phyloP scores from a whole-genome alignment of 2,888 invertebrate species.

The Lithophane ornitopus region DNA sequence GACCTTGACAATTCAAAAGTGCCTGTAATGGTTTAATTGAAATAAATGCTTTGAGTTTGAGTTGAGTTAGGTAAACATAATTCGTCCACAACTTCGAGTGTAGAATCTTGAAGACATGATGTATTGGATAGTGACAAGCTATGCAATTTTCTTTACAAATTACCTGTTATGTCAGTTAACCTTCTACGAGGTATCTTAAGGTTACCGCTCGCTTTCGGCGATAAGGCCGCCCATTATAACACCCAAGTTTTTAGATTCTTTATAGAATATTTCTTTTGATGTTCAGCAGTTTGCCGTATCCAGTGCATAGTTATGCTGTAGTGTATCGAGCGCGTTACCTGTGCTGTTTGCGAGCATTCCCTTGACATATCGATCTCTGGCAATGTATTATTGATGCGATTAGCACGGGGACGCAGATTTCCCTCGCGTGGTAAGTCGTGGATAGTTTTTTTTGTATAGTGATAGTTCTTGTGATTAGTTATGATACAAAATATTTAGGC shows the following conservation, averaged over 20 bases:
- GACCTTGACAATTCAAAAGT: too few species aligned
- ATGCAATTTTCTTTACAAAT: not conserved
- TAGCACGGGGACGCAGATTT: conserved; percentile 31
- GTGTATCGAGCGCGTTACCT: not conserved
- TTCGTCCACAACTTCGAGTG: too few species aligned
- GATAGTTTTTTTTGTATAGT: conserved; percentile 13
- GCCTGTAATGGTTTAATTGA: too few species aligned
- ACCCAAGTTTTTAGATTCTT: not conserved
- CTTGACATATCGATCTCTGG: conserved; percentile 50
- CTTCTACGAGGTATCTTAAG: not conserved
- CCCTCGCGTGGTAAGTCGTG: conserved; percentile 25
- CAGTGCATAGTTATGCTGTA: not conserved
- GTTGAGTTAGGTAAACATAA: too few species aligned
- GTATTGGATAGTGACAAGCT: too few species aligned
- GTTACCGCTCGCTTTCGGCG: not conserved
- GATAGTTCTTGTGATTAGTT: not conserved
- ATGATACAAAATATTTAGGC: not conserved
- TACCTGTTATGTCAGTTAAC: not conserved
- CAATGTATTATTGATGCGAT: conserved; percentile 57
- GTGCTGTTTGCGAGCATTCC: conserved; percentile 31
- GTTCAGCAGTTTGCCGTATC: conserved; percentile 9
- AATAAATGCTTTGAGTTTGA: too few species aligned
- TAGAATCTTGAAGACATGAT: too few species aligned
- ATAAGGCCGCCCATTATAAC: too few species aligned
- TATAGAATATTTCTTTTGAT: not conserved